Conservation (phyloP, 2,888 invertebrate genomes). For the Criorhina ranunculi region DNA sequence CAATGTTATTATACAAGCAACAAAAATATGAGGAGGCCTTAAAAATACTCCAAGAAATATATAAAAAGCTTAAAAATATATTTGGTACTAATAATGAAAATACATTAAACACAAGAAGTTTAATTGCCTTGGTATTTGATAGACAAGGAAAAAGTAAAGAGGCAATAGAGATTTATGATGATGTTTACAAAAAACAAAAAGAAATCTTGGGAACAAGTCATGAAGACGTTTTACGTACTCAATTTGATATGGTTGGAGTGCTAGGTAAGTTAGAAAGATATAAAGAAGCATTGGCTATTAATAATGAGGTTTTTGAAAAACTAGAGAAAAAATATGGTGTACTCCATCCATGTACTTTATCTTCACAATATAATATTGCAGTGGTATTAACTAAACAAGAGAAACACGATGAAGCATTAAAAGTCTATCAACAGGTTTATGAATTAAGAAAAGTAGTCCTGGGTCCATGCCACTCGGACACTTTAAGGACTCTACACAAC, state of each 20-base stretch:
- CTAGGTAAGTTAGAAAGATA: not conserved
- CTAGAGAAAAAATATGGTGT: not conserved
- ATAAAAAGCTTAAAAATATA: constrained; percentile 4
- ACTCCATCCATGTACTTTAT: not conserved
- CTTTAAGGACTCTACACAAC: not conserved
- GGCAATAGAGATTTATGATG: constrained; percentile 4
- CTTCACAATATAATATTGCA: constrained; percentile 24
- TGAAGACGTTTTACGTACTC: not conserved
- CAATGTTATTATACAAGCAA: not conserved
- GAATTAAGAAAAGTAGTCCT: not conserved
- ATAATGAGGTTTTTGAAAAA: not conserved
- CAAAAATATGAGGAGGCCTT: not conserved
- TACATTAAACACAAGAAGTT: constrained; percentile 1
- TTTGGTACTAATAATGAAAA: constrained; percentile 5
- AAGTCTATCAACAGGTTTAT: constrained; percentile 22
- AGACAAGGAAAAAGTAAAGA: constrained; percentile 26
- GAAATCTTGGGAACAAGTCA: constrained; percentile 2
- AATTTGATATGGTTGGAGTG: constrained; percentile 22
- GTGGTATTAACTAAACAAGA: not conserved
- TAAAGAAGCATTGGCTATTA: constrained; percentile 30
- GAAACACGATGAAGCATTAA: not conserved
- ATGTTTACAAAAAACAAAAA: constrained; percentile 28
- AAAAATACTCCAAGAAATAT: not conserved
- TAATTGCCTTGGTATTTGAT: constrained; percentile 5
- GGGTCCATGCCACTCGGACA: constrained; percentile 8